Evolutionary conservation across 2,888 invertebrate species (phyloP).

Genomic region (Torymus auratus): DNA sequence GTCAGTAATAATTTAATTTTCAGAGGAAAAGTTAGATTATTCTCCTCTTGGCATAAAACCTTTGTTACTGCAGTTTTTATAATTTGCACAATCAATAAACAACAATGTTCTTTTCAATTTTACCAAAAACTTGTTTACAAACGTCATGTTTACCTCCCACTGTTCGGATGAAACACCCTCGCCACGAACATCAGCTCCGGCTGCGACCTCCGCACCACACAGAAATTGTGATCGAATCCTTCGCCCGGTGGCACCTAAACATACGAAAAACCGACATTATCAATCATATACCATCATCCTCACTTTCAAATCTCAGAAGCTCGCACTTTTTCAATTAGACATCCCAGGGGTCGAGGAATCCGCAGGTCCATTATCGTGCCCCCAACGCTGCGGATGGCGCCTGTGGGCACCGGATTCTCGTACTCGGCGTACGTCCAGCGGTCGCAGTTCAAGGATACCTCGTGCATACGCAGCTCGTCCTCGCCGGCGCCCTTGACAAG

Average conservation of each 20-base stretch:
- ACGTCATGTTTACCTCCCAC: constrained; percentile 64
- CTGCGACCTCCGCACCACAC: constrained; percentile 77
- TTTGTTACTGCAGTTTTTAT: too few species aligned
- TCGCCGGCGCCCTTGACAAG: constrained; percentile 80
- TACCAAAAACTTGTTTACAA: neutral
- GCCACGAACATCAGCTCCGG: constrained; percentile 81
- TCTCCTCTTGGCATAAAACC: too few species aligned
- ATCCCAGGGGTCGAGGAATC: constrained; percentile 81
- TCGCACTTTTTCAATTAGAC: constrained; percentile 78
- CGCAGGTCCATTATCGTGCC: constrained; percentile 87
- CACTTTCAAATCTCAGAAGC: too few species aligned
- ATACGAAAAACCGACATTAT: neutral
- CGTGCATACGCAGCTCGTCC: constrained; percentile 82
- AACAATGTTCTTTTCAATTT: too few species aligned
- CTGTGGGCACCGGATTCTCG: constrained; percentile 84
- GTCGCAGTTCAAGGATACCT: constrained; percentile 86
- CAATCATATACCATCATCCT: too few species aligned
- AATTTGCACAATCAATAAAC: too few species aligned
- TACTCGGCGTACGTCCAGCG: constrained; percentile 84
- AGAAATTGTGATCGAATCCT: constrained; percentile 91
- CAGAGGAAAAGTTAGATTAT: too few species aligned
- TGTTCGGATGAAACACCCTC: constrained; percentile 64
- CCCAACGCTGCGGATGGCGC: constrained; percentile 83
- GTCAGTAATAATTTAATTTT: too few species aligned
- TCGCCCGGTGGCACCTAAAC: constrained; percentile 77